phyloP scores from a whole-genome alignment of 1,140 invertebrate species.

The Hycleus cichorii region DNA sequence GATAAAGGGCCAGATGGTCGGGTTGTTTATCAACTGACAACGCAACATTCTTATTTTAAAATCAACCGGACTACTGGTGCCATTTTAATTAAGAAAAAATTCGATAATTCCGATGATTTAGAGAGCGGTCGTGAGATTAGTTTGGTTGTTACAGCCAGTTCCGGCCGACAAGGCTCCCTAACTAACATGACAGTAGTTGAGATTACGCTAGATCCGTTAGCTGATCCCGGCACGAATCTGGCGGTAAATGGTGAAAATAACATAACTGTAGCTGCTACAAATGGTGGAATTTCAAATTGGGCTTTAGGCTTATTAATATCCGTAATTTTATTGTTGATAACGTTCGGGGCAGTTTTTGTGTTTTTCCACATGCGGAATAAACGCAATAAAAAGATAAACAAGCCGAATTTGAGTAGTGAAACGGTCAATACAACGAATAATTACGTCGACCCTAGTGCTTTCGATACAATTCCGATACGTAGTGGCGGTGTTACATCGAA shows the following conservation, averaged over 20 bases:
- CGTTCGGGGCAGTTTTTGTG: slow-evolving; percentile 72
- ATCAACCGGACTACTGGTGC: slow-evolving; percentile 86
- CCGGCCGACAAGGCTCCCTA: slow-evolving; percentile 76
- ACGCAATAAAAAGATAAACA: slow-evolving; percentile 70
- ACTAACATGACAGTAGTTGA: slow-evolving; percentile 81
- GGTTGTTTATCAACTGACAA: slow-evolving; percentile 80
- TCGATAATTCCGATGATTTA: slow-evolving; percentile 53
- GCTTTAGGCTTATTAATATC: slow-evolving; percentile 76
- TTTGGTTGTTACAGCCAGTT: slow-evolving; percentile 77
- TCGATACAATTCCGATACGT: slow-evolving; percentile 80
- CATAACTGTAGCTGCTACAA: slow-evolving; percentile 48
- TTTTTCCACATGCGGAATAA: slow-evolving; percentile 79
- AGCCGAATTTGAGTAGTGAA: slow-evolving; percentile 64
- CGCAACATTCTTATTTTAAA: slow-evolving; percentile 79
- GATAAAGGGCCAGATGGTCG: slow-evolving; percentile 88
- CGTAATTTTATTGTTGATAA: slow-evolving; percentile 70
- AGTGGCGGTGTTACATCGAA: slow-evolving; percentile 43
- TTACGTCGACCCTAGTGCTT: slow-evolving; percentile 75
- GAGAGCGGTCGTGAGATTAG: slow-evolving; percentile 62
- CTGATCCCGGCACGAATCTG: slow-evolving; percentile 51
- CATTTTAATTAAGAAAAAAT: slow-evolving; percentile 72
- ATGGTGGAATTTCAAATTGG: slow-evolving; percentile 74
- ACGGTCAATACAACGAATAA: slow-evolving; percentile 68
- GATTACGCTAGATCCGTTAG: slow-evolving; percentile 67
- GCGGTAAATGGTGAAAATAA: slow-evolving; percentile 41